phyloP scores from a whole-genome alignment of 1,140 invertebrate species.

The Apis dorsata region DNA sequence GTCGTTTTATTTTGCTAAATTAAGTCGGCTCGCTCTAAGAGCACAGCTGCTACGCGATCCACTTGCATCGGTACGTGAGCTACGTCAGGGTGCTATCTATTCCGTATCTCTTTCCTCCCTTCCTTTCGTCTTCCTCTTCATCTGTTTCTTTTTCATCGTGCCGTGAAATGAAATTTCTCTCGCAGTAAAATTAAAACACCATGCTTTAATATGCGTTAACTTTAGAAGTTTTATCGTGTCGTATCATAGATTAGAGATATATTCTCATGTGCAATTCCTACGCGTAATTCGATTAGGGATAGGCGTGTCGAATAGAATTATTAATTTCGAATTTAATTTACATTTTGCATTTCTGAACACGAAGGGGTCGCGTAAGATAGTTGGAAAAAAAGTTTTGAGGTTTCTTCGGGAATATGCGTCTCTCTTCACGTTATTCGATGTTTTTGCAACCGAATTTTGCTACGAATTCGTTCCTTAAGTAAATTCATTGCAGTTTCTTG shows the following conservation, averaged over 20 bases:
- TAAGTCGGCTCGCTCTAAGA: slow-evolving; percentile 25
- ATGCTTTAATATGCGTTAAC: background rate
- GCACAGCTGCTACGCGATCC: slow-evolving; percentile 23
- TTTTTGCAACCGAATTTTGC: background rate
- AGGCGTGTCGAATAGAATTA: background rate
- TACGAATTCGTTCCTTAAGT: slow-evolving; percentile 9
- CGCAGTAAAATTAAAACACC: background rate
- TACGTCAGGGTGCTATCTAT: background rate
- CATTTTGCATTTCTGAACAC: background rate
- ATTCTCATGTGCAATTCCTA: background rate
- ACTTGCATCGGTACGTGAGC: background rate
- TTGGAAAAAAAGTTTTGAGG: background rate
- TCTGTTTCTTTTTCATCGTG: too few relatives aligned
- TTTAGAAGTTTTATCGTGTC: too few relatives aligned
- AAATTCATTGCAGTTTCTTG: slow-evolving; percentile 39
- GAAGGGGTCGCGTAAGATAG: background rate
- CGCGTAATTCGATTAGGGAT: background rate
- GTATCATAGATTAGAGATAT: too few relatives aligned
- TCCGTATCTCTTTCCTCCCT: background rate
- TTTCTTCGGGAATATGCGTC: background rate
- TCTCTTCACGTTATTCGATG: background rate
- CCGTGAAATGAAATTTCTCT: background rate
- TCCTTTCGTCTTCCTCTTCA: background rate
- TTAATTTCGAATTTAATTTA: background rate
- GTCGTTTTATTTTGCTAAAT: slow-evolving; percentile 43